Evolutionary conservation across 1,140 invertebrate species (phyloP).

Genomic region (Ooceraea biroi): DNA sequence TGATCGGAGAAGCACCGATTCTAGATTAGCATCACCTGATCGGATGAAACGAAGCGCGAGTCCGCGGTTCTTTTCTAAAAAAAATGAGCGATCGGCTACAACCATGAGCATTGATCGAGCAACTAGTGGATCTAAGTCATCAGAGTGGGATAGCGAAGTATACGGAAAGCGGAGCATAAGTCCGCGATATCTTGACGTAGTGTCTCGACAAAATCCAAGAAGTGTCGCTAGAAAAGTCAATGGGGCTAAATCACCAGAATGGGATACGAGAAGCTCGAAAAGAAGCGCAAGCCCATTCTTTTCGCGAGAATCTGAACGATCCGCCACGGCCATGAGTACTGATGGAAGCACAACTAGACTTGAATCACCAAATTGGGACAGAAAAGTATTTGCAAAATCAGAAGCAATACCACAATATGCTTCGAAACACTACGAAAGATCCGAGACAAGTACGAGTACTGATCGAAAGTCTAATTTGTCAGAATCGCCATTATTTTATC

Average conservation of each 20-base stretch:
- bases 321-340: background rate
- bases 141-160: background rate
- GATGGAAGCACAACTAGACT: background rate
- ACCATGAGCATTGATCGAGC: constrained; percentile 13
- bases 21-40: background rate
- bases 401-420: too few relatives aligned
- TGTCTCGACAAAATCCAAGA: too few relatives aligned
- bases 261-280: too few relatives aligned
- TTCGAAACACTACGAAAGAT: background rate
- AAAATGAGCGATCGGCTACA: constrained; percentile 14
- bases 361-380: background rate
- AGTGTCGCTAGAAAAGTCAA: too few relatives aligned
- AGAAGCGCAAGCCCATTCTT: constrained; percentile 45
- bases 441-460: background rate
- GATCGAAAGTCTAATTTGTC: background rate
- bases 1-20: background rate
- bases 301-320: background rate
- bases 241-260: too few relatives aligned
- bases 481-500: background rate
- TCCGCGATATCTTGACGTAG: background rate
- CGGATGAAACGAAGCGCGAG: background rate
- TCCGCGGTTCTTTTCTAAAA: background rate
- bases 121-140: background rate
- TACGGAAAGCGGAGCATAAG: background rate
- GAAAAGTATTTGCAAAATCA: too few relatives aligned